Percentiles rank a stretch among this genome's conserved stretches.
Evolutionary conservation across 1,140 invertebrate genomes (phyloP).

Genomic region (Neuroterus valhalla): DNA sequence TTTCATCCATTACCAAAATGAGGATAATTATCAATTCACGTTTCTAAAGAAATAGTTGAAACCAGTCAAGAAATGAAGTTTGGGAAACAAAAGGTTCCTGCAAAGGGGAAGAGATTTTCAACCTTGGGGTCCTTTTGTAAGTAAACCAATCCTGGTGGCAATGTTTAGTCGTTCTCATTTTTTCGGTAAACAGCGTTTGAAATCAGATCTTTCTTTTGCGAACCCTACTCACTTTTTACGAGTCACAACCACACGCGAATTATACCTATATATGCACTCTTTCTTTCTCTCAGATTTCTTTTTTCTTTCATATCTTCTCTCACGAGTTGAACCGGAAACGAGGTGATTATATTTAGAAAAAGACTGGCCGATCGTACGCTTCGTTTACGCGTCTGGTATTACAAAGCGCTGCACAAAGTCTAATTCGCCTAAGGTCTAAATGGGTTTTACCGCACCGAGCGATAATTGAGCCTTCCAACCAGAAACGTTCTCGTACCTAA

Average conservation of each 20-base stretch:
- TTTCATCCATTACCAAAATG: too few species aligned
- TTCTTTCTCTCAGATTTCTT: conserved; percentile 9
- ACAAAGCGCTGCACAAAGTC: conserved; percentile 24
- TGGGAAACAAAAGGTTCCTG: not conserved
- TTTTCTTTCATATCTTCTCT: conserved; percentile 31
- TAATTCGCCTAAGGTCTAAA: not conserved
- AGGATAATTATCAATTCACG: too few species aligned
- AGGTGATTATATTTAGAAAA: conserved; percentile 31
- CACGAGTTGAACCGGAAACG: conserved; percentile 25
- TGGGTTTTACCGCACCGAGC: not conserved
- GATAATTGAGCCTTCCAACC: too few species aligned
- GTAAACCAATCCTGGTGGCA: conserved; percentile 16
- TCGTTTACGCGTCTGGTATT: conserved; percentile 24
- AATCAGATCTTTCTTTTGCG: conserved; percentile 22
- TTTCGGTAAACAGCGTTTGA: conserved; percentile 24
- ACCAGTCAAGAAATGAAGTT: not conserved
- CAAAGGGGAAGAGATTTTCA: conserved; percentile 13
- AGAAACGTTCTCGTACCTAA: too few species aligned
- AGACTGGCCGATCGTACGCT: conserved; percentile 26
- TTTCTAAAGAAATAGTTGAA: too few species aligned
- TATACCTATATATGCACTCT: conserved; percentile 24
- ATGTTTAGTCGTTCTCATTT: conserved; percentile 10
- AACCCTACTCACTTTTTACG: conserved; percentile 30
- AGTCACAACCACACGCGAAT: conserved; percentile 18
- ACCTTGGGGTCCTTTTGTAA: conserved; percentile 18